Evolutionary conservation across 2,797 vertebrate species (phyloP).

Genomic region (Florisuga fusca): DNA sequence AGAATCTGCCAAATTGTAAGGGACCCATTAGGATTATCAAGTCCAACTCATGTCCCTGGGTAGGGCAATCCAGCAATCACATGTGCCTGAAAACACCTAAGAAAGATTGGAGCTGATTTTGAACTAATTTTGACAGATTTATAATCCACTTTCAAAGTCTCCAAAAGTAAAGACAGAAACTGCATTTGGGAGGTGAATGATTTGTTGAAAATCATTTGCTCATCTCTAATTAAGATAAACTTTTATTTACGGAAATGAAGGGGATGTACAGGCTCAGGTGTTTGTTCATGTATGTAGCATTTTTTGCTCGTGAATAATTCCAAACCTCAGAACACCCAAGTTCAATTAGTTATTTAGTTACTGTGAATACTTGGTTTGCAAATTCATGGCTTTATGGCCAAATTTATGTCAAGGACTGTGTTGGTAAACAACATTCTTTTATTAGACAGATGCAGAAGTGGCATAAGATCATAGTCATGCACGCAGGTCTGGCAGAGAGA

Average conservation of each 20-base stretch:
- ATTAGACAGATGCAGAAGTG: conserved; percentile 2
- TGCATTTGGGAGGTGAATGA: background rate
- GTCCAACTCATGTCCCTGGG: no score
- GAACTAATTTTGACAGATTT: background rate
- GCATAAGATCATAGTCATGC: background rate
- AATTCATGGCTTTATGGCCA: background rate
- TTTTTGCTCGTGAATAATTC: conserved; percentile 50
- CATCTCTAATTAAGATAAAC: background rate
- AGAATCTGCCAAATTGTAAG: no score
- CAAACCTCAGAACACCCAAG: conserved; percentile 11
- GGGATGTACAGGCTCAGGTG: background rate
- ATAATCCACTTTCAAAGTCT: background rate
- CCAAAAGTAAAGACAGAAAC: background rate
- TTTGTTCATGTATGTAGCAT: background rate
- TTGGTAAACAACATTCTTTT: conserved; percentile 15
- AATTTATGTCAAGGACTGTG: background rate
- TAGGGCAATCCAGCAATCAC: no score
- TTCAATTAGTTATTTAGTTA: conserved; percentile 34
- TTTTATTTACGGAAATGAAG: conserved; percentile 26
- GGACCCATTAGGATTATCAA: no score
- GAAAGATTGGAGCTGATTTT: background rate
- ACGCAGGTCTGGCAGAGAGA: background rate
- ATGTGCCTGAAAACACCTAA: no score
- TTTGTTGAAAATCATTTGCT: conserved; percentile 32
- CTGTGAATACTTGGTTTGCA: conserved; percentile 44